phyloP scores from a whole-genome alignment of 2,888 invertebrate genomes.

The Sisyra terminalis region DNA sequence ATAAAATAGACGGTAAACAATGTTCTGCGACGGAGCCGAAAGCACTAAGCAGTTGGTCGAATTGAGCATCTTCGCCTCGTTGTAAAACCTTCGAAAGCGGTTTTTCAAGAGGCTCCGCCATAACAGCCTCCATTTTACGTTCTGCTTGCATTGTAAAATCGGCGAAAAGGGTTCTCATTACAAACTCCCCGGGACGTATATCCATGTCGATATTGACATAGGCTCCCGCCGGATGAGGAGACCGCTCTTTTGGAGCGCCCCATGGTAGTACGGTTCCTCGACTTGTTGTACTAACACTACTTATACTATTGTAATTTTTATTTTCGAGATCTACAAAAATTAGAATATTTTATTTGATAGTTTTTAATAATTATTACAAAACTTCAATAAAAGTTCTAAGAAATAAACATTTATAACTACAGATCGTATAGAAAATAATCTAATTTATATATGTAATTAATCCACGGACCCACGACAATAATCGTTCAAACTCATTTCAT shows the following conservation, averaged over 20 bases:
- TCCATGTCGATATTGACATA: slow-evolving; percentile 36
- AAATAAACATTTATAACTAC: too few relatives aligned
- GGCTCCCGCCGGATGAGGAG: slow-evolving; percentile 28
- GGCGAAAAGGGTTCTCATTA: slow-evolving; percentile 86
- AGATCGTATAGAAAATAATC: too few relatives aligned
- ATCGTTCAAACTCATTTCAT: too few relatives aligned
- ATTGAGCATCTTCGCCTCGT: slow-evolving; percentile 87
- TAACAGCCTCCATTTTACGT: slow-evolving; percentile 87
- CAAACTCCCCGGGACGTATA: slow-evolving; percentile 83
- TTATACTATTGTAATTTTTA: slow-evolving; percentile 6
- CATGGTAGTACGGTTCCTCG: slow-evolving; percentile 60
- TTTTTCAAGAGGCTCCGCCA: slow-evolving; percentile 84
- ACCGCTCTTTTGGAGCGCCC: slow-evolving; percentile 64
- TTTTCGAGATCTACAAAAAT: background rate
- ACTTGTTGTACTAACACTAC: slow-evolving; percentile 9
- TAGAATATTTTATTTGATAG: too few relatives aligned
- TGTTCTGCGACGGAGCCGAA: slow-evolving; percentile 94
- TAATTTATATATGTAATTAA: too few relatives aligned
- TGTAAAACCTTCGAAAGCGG: slow-evolving; percentile 90
- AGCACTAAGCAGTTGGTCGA: slow-evolving; percentile 84
- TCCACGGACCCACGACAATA: too few relatives aligned
- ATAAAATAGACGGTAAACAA: slow-evolving; percentile 85
- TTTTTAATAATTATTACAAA: too few relatives aligned
- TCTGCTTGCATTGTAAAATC: slow-evolving; percentile 92
- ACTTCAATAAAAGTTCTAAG: too few relatives aligned